Percentiles rank a stretch among this genome's conserved stretches.
phyloP scores from a whole-genome alignment of 2,797 vertebrate species.

The Sarcoramphus papa region DNA sequence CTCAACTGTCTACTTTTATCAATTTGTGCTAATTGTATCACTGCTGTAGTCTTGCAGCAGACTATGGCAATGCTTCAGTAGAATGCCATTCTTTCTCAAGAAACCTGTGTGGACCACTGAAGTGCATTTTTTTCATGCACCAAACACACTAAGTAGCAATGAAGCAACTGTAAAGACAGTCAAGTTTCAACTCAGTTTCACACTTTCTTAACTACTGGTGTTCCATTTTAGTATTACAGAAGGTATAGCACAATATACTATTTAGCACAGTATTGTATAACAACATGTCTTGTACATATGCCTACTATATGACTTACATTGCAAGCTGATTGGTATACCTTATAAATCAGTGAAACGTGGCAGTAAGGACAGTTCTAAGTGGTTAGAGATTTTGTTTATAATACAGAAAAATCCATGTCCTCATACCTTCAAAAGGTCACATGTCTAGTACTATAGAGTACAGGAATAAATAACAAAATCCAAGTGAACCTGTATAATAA shows the following conservation, averaged over 20 bases:
- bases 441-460: not conserved
- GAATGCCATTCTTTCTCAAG: not conserved
- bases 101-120: not conserved
- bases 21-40: not conserved
- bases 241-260: not conserved
- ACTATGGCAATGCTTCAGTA: not conserved
- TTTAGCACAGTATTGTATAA: not conserved
- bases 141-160: not conserved
- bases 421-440: not conserved
- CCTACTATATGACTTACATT: not conserved
- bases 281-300: not conserved
- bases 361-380: not conserved
- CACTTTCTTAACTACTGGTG: not conserved
- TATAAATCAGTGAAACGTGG: not conserved
- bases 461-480: constrained; percentile 52
- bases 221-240: not conserved
- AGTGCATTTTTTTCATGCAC: not conserved
- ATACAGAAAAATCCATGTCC: not conserved
- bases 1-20: not conserved
- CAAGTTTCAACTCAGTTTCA: not conserved
- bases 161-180: constrained; percentile 1
- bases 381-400: not conserved
- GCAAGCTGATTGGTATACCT: constrained; percentile 3
- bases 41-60: not conserved
- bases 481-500: constrained; percentile 34